A percentile compares a stretch with the other conserved stretches of the same genome.
These are phyloP conservation scores for Rhinella marina DNA, from an alignment of 2,797 vertebrate genomes.

Conservation along the genomic window DNA sequence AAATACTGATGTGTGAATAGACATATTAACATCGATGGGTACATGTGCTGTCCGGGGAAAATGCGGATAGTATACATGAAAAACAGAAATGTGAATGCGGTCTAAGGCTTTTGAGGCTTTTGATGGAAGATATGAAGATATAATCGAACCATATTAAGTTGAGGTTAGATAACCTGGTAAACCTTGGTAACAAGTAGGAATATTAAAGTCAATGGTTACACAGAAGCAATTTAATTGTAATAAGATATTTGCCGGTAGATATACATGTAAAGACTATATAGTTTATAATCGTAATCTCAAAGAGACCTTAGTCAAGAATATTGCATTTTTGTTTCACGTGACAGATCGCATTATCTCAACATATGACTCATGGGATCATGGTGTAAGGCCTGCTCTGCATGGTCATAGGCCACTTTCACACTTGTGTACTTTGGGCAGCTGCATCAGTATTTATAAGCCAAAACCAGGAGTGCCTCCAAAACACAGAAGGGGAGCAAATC, in stretches of 20 bases:
- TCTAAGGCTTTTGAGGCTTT: neutral
- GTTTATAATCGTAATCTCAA: neutral
- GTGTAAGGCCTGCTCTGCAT: neutral
- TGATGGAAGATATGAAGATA: neutral
- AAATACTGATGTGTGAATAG: too few species aligned
- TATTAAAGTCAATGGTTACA: neutral
- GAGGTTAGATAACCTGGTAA: neutral
- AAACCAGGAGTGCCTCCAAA: too few species aligned
- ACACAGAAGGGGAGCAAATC: too few species aligned
- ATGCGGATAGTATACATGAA: too few species aligned
- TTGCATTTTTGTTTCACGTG: neutral
- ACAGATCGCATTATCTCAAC: neutral
- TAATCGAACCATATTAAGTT: neutral
- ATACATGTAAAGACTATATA: neutral
- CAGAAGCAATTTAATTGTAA: neutral
- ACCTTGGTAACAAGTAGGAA: neutral
- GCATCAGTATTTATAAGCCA: too few species aligned
- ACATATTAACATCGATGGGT: too few species aligned
- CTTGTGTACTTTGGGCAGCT: too few species aligned
- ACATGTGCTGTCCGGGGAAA: too few species aligned
- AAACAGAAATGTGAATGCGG: neutral
- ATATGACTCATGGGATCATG: neutral
- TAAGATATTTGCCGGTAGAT: neutral
- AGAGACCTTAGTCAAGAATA: neutral
- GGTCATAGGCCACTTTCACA: neutral